Evolutionary conservation across 2,888 invertebrate species (phyloP).

Genomic region (Synanthedon myopaeformis): DNA sequence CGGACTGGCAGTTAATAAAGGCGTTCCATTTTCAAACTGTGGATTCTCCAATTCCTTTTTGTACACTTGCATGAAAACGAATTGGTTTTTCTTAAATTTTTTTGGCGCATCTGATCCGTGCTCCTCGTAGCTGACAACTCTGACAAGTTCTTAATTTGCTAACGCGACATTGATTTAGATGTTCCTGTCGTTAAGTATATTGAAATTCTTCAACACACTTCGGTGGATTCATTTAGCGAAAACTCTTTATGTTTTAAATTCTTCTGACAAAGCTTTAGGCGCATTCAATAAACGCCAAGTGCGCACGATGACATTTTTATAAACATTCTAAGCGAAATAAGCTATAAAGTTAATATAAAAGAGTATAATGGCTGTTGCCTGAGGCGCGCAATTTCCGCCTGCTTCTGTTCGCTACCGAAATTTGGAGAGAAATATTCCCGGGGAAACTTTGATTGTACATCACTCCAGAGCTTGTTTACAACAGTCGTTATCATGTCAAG

Average conservation of each 20-base stretch:
- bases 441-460: slow-evolving; percentile 45
- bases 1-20: slow-evolving; percentile 55
- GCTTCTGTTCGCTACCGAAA: slow-evolving; percentile 28
- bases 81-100: slow-evolving; percentile 3
- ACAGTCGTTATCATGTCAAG: slow-evolving; percentile 36
- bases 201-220: not conserved
- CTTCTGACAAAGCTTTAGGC: not conserved
- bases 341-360: slow-evolving; percentile 35
- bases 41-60: slow-evolving; percentile 4
- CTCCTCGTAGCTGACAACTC: not conserved
- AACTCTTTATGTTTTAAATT: not conserved
- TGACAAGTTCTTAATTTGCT: not conserved
- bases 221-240: not conserved
- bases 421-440: slow-evolving; percentile 11
- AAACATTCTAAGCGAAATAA: slow-evolving; percentile 6
- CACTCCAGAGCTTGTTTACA: slow-evolving; percentile 34
- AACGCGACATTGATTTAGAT: slow-evolving; percentile 8
- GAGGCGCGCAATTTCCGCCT: slow-evolving; percentile 47
- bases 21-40: slow-evolving; percentile 33
- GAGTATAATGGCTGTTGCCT: slow-evolving; percentile 34
- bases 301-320: not conserved
- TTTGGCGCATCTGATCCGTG: not conserved
- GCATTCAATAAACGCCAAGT: not conserved
- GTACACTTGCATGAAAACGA: slow-evolving; percentile 3
- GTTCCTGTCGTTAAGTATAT: slow-evolving; percentile 2